Evolutionary conservation across 2,113 vertebrate genomes (phyloP), one percentile per base, ranked within the genome.

Genomic region (Labeo catla): DNA sequence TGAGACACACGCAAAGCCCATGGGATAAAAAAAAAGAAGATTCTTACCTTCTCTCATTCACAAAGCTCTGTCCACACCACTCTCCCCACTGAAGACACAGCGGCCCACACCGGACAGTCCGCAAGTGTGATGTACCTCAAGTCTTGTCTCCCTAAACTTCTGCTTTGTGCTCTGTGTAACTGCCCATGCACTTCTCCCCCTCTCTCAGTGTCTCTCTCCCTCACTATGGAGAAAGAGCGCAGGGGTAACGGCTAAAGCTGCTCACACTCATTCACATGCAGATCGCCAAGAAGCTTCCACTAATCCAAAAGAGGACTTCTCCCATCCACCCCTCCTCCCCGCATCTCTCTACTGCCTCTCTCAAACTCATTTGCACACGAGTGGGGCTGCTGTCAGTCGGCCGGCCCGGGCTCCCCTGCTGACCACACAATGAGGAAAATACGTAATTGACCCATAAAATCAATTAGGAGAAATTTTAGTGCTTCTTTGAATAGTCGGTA

Each of bases 181-280:
- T 82, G 78, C 77, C 76, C 86, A 89, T 87, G 72, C 84, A 83
- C 52, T 87, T 91, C 86, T 87, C 85, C 70, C 84, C 45, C 88
- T 88, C 85, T 88, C 88, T 88, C 88, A 87, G 88, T 86, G 73
- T 73, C 78, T 85, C 59, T 84, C 79, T 86, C 81, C 47, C 77
- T 86, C 80, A 70, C 88, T 86, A 50, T 59, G 87, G 76, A 79
- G 68, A 88, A 73, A 54, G 87, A 43, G 85, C 15, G 84, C 74
- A 89, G 87, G 84, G 91, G 85, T 89, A 91, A 88, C 86, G 85
- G 91, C 90, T 92, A 88, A 92, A 92, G 91, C 91, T 93, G 92
- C 90, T 91, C 89, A 90, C 68, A 15, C 86, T 93, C 92, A 94
- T 95, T 95, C 93, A 95, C 91, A 95, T 95, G 95, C 92, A 95